Evolutionary conservation across 2,888 invertebrate genomes (phyloP).

Genomic region (Xanthorhoe spadicearia): DNA sequence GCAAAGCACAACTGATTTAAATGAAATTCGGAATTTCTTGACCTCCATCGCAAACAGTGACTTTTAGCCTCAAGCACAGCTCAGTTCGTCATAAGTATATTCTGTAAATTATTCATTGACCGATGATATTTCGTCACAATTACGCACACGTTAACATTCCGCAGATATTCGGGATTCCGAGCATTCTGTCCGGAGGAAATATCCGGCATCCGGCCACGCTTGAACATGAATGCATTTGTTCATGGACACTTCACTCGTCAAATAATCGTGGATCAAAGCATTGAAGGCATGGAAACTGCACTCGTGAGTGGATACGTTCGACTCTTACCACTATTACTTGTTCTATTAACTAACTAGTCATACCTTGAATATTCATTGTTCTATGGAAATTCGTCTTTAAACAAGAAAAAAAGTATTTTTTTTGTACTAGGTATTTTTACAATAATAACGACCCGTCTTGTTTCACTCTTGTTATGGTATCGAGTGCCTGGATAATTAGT

Average conservation of each 20-base stretch:
- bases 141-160: slow-evolving; percentile 6
- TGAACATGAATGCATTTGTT: slow-evolving; percentile 8
- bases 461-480: no score
- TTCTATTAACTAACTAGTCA: no score
- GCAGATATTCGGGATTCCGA: slow-evolving; percentile 14
- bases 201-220: slow-evolving; percentile 25
- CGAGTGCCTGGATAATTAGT: no score
- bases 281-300: not conserved
- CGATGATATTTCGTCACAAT: slow-evolving; percentile 20
- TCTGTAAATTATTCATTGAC: slow-evolving; percentile 20
- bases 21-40: not conserved
- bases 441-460: no score
- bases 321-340: no score
- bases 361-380: no score
- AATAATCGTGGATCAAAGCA: slow-evolving; percentile 6
- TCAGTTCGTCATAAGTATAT: slow-evolving; percentile 6
- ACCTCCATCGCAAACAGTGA: not conserved
- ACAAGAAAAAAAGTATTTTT: no score
- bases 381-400: no score
- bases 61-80: not conserved
- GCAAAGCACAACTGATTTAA: not conserved
- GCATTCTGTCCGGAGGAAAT: slow-evolving; percentile 26
- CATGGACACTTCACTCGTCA: slow-evolving; percentile 14
- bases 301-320: no score
- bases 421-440: no score